Percentiles rank a stretch among this genome's conserved stretches.
Evolutionary conservation across 2,888 invertebrate species (phyloP).

Genomic region (Panorpa germanica): DNA sequence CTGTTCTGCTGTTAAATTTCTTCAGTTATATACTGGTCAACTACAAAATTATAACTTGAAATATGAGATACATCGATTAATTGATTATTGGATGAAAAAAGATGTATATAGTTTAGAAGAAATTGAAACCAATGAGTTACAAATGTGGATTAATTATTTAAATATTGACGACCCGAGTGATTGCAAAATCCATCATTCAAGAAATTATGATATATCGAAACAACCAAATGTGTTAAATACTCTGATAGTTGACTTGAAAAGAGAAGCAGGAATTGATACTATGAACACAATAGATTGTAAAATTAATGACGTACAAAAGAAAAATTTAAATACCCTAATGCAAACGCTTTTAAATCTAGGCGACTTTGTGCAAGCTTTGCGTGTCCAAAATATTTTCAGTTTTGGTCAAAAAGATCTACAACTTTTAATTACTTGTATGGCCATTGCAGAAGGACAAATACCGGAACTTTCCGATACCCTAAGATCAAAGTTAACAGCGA

Average conservation of each 20-base stretch:
- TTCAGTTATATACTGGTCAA: no score
- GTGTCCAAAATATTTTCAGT: slow-evolving; percentile 26
- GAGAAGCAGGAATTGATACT: slow-evolving; percentile 22
- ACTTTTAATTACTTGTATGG: slow-evolving; percentile 35
- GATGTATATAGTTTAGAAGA: no score
- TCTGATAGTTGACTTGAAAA: slow-evolving; percentile 22
- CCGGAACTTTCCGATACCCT: slow-evolving; percentile 30
- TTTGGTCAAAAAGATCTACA: slow-evolving; percentile 29
- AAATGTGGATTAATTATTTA: slow-evolving; percentile 18
- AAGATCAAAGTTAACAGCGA: no score
- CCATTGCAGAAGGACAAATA: slow-evolving; percentile 38
- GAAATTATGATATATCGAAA: slow-evolving; percentile 22
- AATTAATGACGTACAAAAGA: slow-evolving; percentile 18
- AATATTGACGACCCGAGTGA: slow-evolving; percentile 14
- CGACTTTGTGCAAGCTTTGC: slow-evolving; percentile 33
- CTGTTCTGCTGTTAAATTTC: no score
- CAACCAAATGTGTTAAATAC: slow-evolving; percentile 23
- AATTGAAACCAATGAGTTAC: no score
- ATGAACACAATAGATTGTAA: slow-evolving; percentile 15
- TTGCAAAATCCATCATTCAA: slow-evolving; percentile 21
- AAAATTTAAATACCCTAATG: slow-evolving; percentile 23
- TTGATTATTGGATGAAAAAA: no score
- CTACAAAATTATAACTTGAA: no score
- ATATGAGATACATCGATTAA: no score
- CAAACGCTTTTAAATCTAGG: slow-evolving; percentile 30